Base-by-base conservation (phyloP, 1,140 invertebrate genomes). In the Mycetomoellerius zeteki region DNA sequence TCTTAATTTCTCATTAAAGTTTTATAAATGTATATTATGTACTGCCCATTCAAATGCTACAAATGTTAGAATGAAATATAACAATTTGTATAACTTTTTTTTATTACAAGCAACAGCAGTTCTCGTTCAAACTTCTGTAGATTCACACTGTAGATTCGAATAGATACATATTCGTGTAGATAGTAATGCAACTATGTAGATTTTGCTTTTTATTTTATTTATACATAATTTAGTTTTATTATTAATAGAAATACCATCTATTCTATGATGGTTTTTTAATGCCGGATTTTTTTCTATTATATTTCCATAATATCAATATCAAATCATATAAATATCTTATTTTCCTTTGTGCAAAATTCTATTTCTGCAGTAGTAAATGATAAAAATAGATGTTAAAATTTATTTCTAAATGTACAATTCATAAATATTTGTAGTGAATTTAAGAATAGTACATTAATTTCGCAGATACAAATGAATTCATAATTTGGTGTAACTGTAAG, bases 171-270 rank as follows among this genome's bases (percentile, higher is more conserved):
- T 64, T 30, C 5, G 16, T 89, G 86, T 72, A 67, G 21, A 82
- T 90, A 58, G 73, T 64, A 69, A 52, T 37, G 67, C 75, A 85
- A 90, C 21, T 52, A 77, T 84, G 67, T 78, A 78, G 78, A 58
- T 56, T 80, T 78, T 65, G 16, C 5, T 85, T 69, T 77, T 64
- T 54, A 73, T 54, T 72, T 85, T 33, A 43, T 58, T 54, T 37
- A 27, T 14, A 37, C 7, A 47, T 47, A 82, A 12, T 81, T 71
- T 81, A 56, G 8, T 78, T 65, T 19, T 50, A 8, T 27, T 77
- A 21, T 76, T 43, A 43, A 6, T 33, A 81, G 50, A 81, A 71
- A 56, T 27, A 30, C n/a, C 3, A 33, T 37, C 37, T 47, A 65
- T 47, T 5, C 7, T 21, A 27, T n/a, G 6, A 56, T 71, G 24